Evolutionary conservation across 2,113 vertebrate species (phyloP), one percentile per base, ranked within the genome.

Genomic region (Dasypus novemcinctus): DNA sequence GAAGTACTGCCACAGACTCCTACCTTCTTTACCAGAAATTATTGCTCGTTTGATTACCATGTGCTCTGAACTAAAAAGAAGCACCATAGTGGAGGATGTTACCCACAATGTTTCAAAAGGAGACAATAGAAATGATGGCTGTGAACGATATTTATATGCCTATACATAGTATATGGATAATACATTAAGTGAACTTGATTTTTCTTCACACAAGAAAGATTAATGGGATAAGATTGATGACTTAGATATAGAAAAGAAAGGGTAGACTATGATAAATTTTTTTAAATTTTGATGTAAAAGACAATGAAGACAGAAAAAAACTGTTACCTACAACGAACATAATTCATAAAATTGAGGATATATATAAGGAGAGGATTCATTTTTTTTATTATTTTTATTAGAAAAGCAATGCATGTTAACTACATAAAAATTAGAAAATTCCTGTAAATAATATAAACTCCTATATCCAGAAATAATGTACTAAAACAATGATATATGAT

Each of bases 31-130:
- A 93, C 89, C 41, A 68, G 74, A 85, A 97, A 95, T 90, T 91
- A 72, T 90, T 96, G 93, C 78, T 97, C 95, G 97, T 88, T 92
- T 74, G 38, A 95, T 76, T 95, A 95, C 46, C 78, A 74, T 31
- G n/a, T 64, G 90, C 46, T 85, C 49, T 92, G 90, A 95, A 86
- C 84, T 75, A 94, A 52, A 74, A 66, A 75, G 81, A 74, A 64
- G 29, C 29, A 59, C 43, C 43, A 33, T 52, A 80, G 75, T 92
- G 61, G 52, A 85, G 91, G 87, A 74, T 31, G 49, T 94, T 84
- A 84, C 57, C 71, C 66, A 43, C 49, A 88, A 43, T 80, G 83
- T 78, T 84, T 74, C 88, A 59, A 78, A 31, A 94, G 69, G 43
- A 91, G 41, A 71, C n/a, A 87, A 90, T 36, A 95, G 84, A 71